Conservation (phyloP, 2,797 vertebrate genomes). For the Phataginus tetradactyla region DNA sequence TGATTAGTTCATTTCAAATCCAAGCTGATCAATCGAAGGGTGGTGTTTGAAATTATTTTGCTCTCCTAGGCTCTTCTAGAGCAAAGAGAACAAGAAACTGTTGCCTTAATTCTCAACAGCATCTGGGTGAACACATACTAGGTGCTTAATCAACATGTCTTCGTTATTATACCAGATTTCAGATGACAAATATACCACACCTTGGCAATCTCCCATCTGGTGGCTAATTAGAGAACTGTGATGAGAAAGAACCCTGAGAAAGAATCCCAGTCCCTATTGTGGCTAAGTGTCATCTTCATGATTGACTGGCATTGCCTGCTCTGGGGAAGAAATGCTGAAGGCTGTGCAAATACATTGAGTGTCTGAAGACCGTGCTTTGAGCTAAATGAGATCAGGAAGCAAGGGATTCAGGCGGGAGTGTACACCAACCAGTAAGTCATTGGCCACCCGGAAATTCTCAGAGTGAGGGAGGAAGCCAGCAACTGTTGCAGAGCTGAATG, state of each 20-base stretch:
- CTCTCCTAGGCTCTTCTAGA: not conserved
- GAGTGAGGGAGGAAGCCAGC: not conserved
- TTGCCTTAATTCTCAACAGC: not conserved
- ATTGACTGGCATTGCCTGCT: not conserved
- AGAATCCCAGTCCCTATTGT: not conserved
- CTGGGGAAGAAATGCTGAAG: not conserved
- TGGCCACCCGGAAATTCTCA: not conserved
- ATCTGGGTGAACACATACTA: not conserved
- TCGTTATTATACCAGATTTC: not conserved
- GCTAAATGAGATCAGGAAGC: not conserved
- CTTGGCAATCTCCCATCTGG: not conserved
- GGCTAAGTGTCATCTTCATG: not conserved
- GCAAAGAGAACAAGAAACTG: not conserved
- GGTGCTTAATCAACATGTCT: not conserved
- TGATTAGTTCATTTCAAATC: not conserved
- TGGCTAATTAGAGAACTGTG: not conserved
- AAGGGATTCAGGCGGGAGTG: not conserved
- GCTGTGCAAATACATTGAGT: rapidly evolving
- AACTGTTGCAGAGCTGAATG: not conserved
- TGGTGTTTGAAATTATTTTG: not conserved
- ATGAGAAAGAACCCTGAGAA: not conserved
- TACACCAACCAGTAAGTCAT: not conserved
- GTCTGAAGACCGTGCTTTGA: not conserved
- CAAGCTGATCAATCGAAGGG: not conserved
- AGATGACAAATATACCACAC: not conserved